phyloP scores from a whole-genome alignment of 2,113 vertebrate genomes.

The Chrysemys picta region DNA sequence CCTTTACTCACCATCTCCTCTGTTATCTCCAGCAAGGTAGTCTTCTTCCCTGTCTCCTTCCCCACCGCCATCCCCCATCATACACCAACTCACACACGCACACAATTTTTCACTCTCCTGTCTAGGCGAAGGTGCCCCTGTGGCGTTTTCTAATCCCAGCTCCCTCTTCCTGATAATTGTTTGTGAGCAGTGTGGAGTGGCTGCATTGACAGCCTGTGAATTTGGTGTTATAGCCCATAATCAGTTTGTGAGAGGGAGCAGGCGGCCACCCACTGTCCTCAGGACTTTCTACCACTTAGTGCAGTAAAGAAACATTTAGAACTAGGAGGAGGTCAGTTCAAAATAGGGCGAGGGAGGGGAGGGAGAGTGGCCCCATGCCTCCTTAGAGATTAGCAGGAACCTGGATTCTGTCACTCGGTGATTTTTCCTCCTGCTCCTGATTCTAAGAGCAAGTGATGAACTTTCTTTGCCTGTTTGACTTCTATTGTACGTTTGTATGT shows the following conservation, averaged over 20 bases:
- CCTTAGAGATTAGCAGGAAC: rapidly evolving
- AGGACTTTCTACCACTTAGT: neutral
- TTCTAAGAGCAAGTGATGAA: neutral
- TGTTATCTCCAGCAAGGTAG: neutral
- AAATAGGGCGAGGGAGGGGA: neutral
- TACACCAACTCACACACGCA: neutral
- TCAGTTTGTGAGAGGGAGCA: neutral
- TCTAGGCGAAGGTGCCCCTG: slow-evolving; percentile 61
- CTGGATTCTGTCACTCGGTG: neutral
- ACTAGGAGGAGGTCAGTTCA: rapidly evolving
- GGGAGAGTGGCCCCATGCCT: rapidly evolving
- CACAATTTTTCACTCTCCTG: slow-evolving; percentile 49
- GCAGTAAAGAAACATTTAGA: neutral
- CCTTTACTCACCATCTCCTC: no score
- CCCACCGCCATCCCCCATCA: neutral
- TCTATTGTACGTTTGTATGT: rapidly evolving
- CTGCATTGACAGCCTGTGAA: slow-evolving; percentile 71
- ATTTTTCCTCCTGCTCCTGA: neutral
- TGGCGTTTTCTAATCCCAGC: slow-evolving; percentile 68
- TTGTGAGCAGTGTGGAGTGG: slow-evolving; percentile 41
- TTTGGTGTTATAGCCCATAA: slow-evolving; percentile 64
- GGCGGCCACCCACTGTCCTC: slow-evolving; percentile 51
- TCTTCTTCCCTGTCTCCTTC: neutral
- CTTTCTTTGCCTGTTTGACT: neutral
- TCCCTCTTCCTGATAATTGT: slow-evolving; percentile 75